Conservation (phyloP, 2,888 invertebrate species). For the Caenorhabditis panamensis region DNA sequence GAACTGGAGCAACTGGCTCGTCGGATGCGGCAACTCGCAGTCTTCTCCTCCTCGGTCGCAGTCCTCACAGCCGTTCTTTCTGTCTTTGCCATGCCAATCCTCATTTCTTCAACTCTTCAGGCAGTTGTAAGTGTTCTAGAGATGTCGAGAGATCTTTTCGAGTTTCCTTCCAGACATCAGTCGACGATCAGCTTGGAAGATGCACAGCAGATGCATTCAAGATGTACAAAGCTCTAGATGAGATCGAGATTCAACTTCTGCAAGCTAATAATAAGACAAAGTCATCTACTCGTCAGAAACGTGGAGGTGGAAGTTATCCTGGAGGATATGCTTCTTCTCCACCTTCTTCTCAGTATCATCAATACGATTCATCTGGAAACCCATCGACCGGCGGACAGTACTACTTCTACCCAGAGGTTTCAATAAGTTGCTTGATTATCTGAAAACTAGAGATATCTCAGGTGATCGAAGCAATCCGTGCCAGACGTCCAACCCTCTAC, state of each 20-base stretch:
- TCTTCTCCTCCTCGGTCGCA: constrained; percentile 56
- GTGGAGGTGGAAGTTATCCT: too few relatives aligned
- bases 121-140: constrained; percentile 36
- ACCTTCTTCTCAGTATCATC: constrained; percentile 19
- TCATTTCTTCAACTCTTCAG: constrained; percentile 53
- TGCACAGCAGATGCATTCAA: constrained; percentile 51
- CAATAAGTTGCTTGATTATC: too few relatives aligned
- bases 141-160: background rate
- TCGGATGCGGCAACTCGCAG: constrained; percentile 51
- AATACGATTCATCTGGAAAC: constrained; percentile 28
- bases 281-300: background rate
- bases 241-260: constrained; percentile 39
- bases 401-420: constrained; percentile 52
- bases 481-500: constrained; percentile 46
- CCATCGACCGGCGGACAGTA: constrained; percentile 43
- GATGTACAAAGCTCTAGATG: constrained; percentile 60
- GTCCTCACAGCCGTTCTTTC: constrained; percentile 44
- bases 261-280: constrained; percentile 7
- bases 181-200: constrained; percentile 40
- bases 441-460: constrained; percentile 2
- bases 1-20: constrained; percentile 43
- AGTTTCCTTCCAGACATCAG: constrained; percentile 36
- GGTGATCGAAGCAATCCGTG: constrained; percentile 49
- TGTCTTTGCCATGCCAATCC: constrained; percentile 50
- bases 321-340: constrained; percentile 22